Percentiles rank a stretch among this genome's conserved stretches.
Conservation (phyloP, 2,888 invertebrate genomes). For the Drosophila quinaria region DNA sequence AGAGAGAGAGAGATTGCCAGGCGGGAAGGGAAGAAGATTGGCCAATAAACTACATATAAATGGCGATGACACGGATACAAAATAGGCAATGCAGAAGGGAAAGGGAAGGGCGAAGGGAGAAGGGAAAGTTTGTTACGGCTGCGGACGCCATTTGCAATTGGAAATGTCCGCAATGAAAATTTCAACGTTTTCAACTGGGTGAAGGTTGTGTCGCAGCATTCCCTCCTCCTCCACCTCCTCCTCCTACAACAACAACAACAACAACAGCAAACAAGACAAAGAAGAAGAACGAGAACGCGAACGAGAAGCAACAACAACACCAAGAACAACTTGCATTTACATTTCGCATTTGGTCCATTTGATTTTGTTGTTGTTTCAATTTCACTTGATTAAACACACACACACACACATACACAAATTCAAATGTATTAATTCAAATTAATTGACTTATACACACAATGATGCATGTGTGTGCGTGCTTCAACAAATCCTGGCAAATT, state of each 20-base stretch:
- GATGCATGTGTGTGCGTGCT: neutral
- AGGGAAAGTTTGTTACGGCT: conserved; percentile 1
- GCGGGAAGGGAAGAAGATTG: conserved; percentile 11
- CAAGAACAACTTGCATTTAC: conserved; percentile 28
- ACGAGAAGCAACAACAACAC: conserved; percentile 3
- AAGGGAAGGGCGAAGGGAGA: neutral
- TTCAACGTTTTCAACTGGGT: conserved; percentile 69
- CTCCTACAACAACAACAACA: conserved; percentile 18
- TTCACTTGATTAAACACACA: conserved; percentile 35
- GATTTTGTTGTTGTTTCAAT: conserved; percentile 12
- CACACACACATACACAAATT: neutral
- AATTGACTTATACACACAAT: conserved; percentile 3
- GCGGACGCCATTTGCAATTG: conserved; percentile 40
- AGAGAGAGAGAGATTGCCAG: neutral
- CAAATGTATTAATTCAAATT: neutral
- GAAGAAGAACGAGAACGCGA: neutral
- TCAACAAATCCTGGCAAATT: conserved; percentile 4
- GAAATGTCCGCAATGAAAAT: conserved; percentile 63
- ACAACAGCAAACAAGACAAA: neutral
- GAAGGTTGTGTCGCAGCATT: conserved; percentile 63
- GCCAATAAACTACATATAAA: conserved; percentile 43
- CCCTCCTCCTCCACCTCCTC: neutral
- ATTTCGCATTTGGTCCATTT: conserved; percentile 20
- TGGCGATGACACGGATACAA: conserved; percentile 43
- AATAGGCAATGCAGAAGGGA: conserved; percentile 3